Percentiles rank a stretch among this genome's conserved stretches.
Evolutionary conservation across 2,888 invertebrate genomes (phyloP).

Genomic region (Chloroclystis v-ata): DNA sequence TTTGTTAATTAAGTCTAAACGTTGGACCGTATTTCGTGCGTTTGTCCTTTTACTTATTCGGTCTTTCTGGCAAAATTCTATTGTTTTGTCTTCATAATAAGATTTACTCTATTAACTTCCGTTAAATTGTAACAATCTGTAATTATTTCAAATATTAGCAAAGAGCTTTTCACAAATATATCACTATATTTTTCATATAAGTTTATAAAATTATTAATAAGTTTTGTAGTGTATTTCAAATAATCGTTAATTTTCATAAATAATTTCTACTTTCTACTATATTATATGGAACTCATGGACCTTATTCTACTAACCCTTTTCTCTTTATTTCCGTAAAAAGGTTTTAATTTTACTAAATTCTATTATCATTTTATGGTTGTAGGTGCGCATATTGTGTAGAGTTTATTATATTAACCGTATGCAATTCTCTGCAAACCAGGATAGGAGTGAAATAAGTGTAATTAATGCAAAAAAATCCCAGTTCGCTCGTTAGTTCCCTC

Average conservation of each 20-base stretch:
- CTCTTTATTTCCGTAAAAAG: not conserved
- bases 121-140: not conserved
- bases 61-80: constrained; percentile 16
- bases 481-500: constrained; percentile 52
- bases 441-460: constrained; percentile 6
- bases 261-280: too few species aligned
- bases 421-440: not conserved
- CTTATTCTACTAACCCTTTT: too few species aligned
- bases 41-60: constrained; percentile 22
- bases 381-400: not conserved
- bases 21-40: constrained; percentile 27
- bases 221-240: too few species aligned
- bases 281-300: too few species aligned
- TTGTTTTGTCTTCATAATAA: constrained; percentile 12
- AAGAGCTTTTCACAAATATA: too few species aligned
- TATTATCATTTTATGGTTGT: not conserved
- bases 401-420: not conserved
- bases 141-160: too few species aligned
- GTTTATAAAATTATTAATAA: too few species aligned
- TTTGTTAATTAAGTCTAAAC: constrained; percentile 29
- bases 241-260: too few species aligned
- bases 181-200: too few species aligned
- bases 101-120: constrained; percentile 1
- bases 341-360: not conserved
- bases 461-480: constrained; percentile 33